Base-by-base conservation (phyloP, 2,888 invertebrate genomes). In the Lacanobia wlatinum region DNA sequence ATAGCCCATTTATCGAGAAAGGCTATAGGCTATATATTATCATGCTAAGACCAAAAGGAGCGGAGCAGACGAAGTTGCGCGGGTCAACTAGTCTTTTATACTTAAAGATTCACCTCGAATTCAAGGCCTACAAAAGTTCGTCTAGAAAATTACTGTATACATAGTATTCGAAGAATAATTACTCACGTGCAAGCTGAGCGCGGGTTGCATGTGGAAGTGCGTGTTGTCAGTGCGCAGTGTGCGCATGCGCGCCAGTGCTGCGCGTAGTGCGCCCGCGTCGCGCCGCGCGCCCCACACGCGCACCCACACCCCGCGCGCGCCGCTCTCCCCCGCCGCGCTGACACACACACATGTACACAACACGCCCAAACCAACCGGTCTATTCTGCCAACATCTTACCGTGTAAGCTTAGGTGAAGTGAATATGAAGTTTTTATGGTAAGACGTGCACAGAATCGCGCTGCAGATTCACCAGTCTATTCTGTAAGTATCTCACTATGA, bases 141-240 rank as follows among this genome's bases (percentile, higher is more conserved):
- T 46, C 46, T 16, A 46, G 14, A 46, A 14, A 12, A 14, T 46
- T 4, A 46, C 3, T 14, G 46, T 16, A 16, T 6, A 16, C 16
- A 46, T 46, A 46, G 16, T 46, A 16, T 0, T 18, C 18, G 2
- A 48, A 23, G 4, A 12, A 50, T n/a, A 16, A 9, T 7, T 18
- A 90, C 94, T 96, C 89, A 98, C 98, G 95, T 98, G 97, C 78
- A 98, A 94, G 84, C 97, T 97, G 0, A 98, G 93, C 0, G 97
- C 97, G 0, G 98, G 98, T 84, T 98, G 97, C 93, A 97, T 97
- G 74, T 97, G 97, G 80, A 98, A 97, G 70, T 97, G 97, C 85
- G 97, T 96, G 1, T 89, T 87, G 81, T 91, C 92, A 0, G 91
- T 88, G 40, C 90, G 90, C 1, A 91, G 46, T 16, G 69, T 59